These are phyloP conservation scores for Acanthisitta chloris DNA, from an alignment of 2,113 vertebrate species.

Conservation along the genomic window DNA sequence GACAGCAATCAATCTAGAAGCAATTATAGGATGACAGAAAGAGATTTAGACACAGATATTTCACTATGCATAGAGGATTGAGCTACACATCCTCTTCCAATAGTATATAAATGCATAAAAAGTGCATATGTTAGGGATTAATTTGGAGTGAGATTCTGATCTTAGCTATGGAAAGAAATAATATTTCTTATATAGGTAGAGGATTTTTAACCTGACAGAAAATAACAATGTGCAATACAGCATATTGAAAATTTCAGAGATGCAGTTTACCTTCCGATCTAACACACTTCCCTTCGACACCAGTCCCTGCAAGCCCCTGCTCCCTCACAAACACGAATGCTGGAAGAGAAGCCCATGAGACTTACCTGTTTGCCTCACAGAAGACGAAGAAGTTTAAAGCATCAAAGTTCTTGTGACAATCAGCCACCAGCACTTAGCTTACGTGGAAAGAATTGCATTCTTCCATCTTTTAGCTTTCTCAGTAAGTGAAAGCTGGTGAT, in stretches of 20 bases:
- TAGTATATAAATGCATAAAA: neutral
- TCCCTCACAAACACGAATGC: neutral
- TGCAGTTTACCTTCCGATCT: neutral
- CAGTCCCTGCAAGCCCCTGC: neutral
- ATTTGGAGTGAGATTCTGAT: neutral
- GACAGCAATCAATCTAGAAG: neutral
- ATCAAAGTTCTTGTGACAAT: neutral
- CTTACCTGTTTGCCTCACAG: slow-evolving; percentile 14
- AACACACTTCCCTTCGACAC: neutral
- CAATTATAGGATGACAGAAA: neutral
- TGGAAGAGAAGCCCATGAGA: neutral
- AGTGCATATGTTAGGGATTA: neutral
- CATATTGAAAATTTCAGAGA: neutral
- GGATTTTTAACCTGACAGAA: neutral
- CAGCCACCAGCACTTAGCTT: slow-evolving; percentile 1
- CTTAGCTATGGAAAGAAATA: neutral
- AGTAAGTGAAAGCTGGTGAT: slow-evolving; percentile 33
- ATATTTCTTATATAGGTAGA: neutral
- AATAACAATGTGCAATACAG: neutral
- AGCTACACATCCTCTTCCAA: neutral
- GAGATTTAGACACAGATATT: neutral
- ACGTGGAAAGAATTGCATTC: slow-evolving; percentile 29
- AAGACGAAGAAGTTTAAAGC: slow-evolving; percentile 11
- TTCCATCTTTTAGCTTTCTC: slow-evolving; percentile 28
- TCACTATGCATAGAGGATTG: neutral